These are phyloP conservation scores for Crotophaga sulcirostris DNA, from an alignment of 2,113 vertebrate species.

Conservation along the genomic window DNA sequence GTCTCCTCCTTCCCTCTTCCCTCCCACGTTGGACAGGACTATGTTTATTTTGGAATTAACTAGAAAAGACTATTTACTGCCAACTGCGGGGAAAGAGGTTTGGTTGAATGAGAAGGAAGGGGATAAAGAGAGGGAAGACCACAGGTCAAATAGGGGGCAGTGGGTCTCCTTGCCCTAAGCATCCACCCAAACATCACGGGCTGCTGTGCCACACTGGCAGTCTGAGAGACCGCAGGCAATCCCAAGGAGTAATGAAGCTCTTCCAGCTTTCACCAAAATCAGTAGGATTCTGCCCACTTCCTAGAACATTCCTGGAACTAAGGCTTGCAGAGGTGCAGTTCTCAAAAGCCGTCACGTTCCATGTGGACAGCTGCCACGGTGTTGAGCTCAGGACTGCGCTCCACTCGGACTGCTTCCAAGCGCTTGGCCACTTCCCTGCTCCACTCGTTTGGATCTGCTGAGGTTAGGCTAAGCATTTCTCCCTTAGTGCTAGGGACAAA, in stretches of 20 bases:
- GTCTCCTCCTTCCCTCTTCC: neutral
- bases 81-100: neutral
- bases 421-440: conserved; percentile 4
- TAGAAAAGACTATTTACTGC: neutral
- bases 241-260: neutral
- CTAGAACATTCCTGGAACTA: conserved; percentile 68
- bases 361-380: neutral
- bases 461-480: neutral
- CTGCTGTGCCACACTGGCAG: neutral
- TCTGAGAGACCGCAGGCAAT: neutral
- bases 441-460: neutral
- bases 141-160: neutral
- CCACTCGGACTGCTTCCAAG: neutral
- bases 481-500: neutral
- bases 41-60: neutral
- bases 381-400: conserved; percentile 8
- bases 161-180: neutral
- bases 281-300: conserved; percentile 49
- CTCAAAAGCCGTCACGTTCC: conserved; percentile 35
- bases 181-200: accelerated
- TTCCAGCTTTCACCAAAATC: neutral
- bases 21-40: neutral
- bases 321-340: neutral
- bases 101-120: neutral
- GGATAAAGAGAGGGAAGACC: neutral